Conservation (phyloP, 2,888 invertebrate genomes). For the Synanthedon myopaeformis region DNA sequence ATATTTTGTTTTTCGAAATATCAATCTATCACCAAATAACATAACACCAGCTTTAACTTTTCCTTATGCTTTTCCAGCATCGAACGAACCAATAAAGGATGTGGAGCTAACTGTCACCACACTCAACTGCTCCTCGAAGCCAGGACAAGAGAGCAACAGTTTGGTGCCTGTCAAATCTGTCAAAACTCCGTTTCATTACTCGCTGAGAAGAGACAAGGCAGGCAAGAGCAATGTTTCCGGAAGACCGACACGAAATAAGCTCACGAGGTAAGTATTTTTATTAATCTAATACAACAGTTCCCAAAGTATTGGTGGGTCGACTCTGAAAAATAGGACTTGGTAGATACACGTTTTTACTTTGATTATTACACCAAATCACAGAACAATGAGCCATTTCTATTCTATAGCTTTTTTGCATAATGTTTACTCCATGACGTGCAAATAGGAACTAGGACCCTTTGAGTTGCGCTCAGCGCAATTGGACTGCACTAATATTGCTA, state of each 20-base stretch:
- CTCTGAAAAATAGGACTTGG: too few species aligned
- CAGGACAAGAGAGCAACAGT: slow-evolving; percentile 47
- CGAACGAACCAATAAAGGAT: slow-evolving; percentile 84
- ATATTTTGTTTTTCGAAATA: too few species aligned
- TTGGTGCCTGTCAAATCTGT: slow-evolving; percentile 41
- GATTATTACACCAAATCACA: too few species aligned
- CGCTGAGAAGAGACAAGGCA: slow-evolving; percentile 46
- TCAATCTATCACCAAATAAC: not conserved
- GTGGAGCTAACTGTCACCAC: slow-evolving; percentile 91
- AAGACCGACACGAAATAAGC: slow-evolving; percentile 45
- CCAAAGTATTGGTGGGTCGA: too few species aligned
- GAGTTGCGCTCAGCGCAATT: too few species aligned
- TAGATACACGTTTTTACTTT: too few species aligned
- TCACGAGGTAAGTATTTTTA: slow-evolving; percentile 41
- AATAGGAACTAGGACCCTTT: too few species aligned
- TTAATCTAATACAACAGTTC: too few species aligned
- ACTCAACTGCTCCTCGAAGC: slow-evolving; percentile 76
- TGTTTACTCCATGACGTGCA: too few species aligned
- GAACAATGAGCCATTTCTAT: too few species aligned
- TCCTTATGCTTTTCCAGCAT: slow-evolving; percentile 51
- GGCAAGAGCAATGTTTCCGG: slow-evolving; percentile 23
- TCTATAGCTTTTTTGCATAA: too few species aligned
- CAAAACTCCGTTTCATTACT: slow-evolving; percentile 48
- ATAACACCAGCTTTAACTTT: not conserved
- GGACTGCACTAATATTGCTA: too few species aligned